phyloP scores from a whole-genome alignment of 2,797 vertebrate genomes.

The Brachyalestes nurse region DNA sequence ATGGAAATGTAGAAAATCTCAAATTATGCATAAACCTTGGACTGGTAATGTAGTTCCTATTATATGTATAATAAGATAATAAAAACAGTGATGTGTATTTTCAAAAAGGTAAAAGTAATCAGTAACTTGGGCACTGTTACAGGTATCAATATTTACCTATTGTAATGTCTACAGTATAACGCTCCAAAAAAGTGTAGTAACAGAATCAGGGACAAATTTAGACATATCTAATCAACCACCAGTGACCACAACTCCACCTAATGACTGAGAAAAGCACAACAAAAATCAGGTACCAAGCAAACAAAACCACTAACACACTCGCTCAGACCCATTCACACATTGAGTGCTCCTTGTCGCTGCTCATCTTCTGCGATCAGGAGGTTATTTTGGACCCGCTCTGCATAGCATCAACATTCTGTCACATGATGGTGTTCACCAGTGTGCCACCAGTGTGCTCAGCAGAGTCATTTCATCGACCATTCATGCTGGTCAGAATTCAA shows the following conservation, averaged over 20 bases:
- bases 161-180: background rate
- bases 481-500: conserved; percentile 28
- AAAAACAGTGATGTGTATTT: too few species aligned
- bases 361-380: background rate
- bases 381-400: conserved; percentile 3
- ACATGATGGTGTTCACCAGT: conserved; percentile 4
- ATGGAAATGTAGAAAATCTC: too few species aligned
- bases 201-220: background rate
- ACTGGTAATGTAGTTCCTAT: too few species aligned
- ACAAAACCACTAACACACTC: background rate
- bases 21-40: too few species aligned
- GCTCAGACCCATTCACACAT: background rate
- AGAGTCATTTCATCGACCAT: background rate
- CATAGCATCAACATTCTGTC: conserved; percentile 30
- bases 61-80: too few species aligned
- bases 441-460: background rate
- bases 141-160: too few species aligned
- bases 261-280: background rate
- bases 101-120: too few species aligned
- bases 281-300: background rate
- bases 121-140: too few species aligned
- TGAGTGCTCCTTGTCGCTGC: background rate
- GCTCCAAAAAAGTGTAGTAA: background rate
- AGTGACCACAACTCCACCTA: background rate
- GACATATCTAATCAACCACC: background rate